Percentiles rank a stretch among this genome's conserved stretches.
Conservation (phyloP, 2,797 vertebrate genomes). For the Poecilia picta region DNA sequence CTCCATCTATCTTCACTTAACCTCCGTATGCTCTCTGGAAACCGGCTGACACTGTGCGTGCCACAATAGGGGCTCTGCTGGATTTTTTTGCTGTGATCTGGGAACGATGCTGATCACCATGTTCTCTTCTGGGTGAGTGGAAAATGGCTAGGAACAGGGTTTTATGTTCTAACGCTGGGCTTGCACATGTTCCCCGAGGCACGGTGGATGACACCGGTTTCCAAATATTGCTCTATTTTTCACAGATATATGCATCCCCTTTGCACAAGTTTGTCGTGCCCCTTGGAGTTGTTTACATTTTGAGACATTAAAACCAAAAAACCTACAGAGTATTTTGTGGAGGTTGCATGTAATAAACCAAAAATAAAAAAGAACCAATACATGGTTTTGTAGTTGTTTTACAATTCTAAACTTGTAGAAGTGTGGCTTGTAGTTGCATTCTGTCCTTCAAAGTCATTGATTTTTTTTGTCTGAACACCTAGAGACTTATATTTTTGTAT, state of each 20-base stretch:
- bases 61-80: conserved; percentile 30
- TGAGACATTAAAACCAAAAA: neutral
- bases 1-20: conserved; percentile 47
- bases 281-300: neutral
- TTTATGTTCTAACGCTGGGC: conserved; percentile 13
- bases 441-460: neutral
- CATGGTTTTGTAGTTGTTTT: neutral
- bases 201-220: neutral
- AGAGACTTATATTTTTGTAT: neutral
- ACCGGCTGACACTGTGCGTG: conserved; percentile 15
- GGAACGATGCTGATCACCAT: conserved; percentile 2
- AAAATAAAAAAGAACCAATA: neutral
- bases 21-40: conserved; percentile 34
- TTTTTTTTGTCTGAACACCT: neutral
- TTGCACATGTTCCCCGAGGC: neutral
- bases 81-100: conserved; percentile 17
- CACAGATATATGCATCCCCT: neutral
- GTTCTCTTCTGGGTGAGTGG: conserved; percentile 15
- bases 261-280: neutral
- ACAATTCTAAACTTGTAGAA: neutral
- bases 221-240: neutral
- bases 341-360: neutral
- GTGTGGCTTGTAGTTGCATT: neutral
- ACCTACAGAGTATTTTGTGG: neutral
- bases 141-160: neutral